Percentiles rank a stretch among this genome's conserved stretches.
Conservation (phyloP, 2,888 invertebrate species). For the Cephus rjabovi region DNA sequence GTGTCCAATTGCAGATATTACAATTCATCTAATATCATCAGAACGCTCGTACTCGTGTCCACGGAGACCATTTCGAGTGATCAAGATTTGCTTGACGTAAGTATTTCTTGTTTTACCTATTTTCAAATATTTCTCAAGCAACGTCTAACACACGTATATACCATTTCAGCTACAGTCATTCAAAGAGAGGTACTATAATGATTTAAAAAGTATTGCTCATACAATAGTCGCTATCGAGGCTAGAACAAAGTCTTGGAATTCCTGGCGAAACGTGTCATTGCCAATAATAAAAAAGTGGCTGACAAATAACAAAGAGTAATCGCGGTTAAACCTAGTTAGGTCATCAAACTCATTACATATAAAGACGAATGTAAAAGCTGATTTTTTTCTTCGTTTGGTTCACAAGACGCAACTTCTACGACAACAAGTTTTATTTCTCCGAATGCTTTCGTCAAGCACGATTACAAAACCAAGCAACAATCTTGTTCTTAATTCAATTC, state of each 20-base stretch:
- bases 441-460: conserved; percentile 64
- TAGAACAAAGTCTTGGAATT: conserved; percentile 48
- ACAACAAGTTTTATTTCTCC: conserved; percentile 63
- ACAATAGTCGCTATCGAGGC: conserved; percentile 51
- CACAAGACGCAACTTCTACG: conserved; percentile 47
- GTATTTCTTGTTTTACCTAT: neutral
- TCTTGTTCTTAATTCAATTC: conserved; percentile 35
- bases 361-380: neutral
- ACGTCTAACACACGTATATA: neutral
- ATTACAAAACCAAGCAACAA: conserved; percentile 69
- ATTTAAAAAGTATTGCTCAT: conserved; percentile 46
- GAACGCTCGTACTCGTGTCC: conserved; percentile 48
- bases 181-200: conserved; percentile 47
- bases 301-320: neutral
- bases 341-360: neutral
- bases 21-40: conserved; percentile 45
- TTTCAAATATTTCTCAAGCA: neutral
- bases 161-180: conserved; percentile 50
- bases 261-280: conserved; percentile 45
- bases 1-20: conserved; percentile 37
- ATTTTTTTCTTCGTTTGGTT: neutral
- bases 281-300: conserved; percentile 37
- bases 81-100: conserved; percentile 53
- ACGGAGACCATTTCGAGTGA: conserved; percentile 47
- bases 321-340: neutral